Conservation (phyloP, 2,113 vertebrate genomes). For the Erythrocercus mccallii region DNA sequence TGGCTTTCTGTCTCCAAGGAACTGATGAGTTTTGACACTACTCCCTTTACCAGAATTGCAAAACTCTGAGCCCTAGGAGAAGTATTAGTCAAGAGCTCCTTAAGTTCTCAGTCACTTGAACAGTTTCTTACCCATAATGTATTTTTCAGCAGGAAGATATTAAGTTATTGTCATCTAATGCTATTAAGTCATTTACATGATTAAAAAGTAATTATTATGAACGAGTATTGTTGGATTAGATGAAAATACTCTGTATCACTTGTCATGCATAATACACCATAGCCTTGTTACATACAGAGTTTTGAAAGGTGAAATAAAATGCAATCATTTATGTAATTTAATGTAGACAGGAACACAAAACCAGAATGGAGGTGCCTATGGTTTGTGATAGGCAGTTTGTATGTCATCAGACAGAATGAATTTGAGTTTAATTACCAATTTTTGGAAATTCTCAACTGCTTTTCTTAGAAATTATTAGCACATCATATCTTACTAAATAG, state of each 20-base stretch:
- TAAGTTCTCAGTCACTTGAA: not conserved
- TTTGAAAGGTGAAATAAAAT: slow-evolving; percentile 43
- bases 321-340: slow-evolving; percentile 12
- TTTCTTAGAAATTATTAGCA: not conserved
- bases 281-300: not conserved
- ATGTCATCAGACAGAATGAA: not conserved
- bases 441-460: not conserved
- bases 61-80: not conserved
- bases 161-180: slow-evolving; percentile 4
- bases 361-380: not conserved
- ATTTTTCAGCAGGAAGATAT: slow-evolving; percentile 1
- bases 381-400: not conserved
- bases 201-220: slow-evolving; percentile 48
- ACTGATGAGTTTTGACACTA: not conserved
- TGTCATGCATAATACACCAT: not conserved
- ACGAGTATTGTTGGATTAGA: slow-evolving; percentile 9
- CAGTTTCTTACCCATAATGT: not conserved
- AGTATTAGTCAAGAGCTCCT: not conserved
- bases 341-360: not conserved
- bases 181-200: not conserved
- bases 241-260: not conserved
- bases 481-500: not conserved
- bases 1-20: not conserved
- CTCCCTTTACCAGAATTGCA: not conserved
- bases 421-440: not conserved